phyloP scores from a whole-genome alignment of 2,888 invertebrate genomes.

The Mantis religiosa region DNA sequence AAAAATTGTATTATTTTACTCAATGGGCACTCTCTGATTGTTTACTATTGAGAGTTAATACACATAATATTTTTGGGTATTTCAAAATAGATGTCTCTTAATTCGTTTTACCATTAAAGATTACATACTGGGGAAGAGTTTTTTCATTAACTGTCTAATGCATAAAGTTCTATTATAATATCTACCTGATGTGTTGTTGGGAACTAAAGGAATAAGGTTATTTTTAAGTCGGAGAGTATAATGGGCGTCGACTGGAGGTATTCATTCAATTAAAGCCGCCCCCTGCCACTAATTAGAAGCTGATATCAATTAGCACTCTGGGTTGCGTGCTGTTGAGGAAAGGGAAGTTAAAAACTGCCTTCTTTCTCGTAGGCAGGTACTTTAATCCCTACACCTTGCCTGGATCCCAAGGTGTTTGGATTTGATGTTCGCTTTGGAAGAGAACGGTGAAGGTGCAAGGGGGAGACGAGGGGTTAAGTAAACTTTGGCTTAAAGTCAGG shows the following conservation, averaged over 20 bases:
- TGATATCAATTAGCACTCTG: neutral
- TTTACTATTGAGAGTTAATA: no score
- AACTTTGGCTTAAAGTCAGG: neutral
- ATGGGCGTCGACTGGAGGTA: neutral
- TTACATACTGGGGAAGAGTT: no score
- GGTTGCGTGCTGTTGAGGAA: neutral
- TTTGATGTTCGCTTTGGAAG: neutral
- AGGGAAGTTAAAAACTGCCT: neutral
- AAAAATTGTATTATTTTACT: no score
- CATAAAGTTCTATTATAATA: no score
- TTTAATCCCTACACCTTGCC: neutral
- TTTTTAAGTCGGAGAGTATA: neutral
- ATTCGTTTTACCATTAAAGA: no score
- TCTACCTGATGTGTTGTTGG: no score
- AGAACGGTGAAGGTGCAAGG: neutral
- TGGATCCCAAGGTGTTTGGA: neutral
- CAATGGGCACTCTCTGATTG: no score
- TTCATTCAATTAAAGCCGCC: neutral
- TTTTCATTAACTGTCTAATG: no score
- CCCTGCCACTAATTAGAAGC: neutral
- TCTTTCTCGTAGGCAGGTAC: neutral
- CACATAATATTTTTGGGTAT: no score
- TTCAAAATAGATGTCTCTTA: no score
- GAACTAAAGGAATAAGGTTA: no score
- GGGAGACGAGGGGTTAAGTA: neutral